Evolutionary conservation across 2,113 vertebrate genomes (phyloP).

Genomic region (Sturnira hondurensis): DNA sequence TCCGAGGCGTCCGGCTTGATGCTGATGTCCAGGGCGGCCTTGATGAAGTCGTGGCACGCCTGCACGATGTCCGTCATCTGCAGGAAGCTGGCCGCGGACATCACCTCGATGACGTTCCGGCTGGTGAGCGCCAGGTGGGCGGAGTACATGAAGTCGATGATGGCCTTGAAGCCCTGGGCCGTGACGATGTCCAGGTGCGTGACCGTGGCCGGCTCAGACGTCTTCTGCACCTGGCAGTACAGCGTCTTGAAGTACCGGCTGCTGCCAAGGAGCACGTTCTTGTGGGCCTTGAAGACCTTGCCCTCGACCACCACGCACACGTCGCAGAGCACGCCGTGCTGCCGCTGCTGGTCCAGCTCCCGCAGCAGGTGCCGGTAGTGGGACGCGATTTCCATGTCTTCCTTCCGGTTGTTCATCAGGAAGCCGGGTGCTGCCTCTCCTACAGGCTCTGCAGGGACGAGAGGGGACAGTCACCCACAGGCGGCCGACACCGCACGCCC

Average conservation of each 20-base stretch:
- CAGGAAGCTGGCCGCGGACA: conserved; percentile 98
- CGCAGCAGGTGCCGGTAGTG: conserved; percentile 97
- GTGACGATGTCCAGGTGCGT: conserved; percentile 98
- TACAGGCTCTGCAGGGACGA: conserved; percentile 82
- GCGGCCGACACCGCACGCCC: accelerated
- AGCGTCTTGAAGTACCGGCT: conserved; percentile 99
- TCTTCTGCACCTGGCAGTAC: conserved; percentile 98
- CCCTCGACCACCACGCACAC: conserved; percentile 96
- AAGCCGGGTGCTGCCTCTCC: conserved; percentile 83
- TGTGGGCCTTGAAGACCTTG: conserved; percentile 98
- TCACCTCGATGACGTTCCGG: conserved; percentile 98
- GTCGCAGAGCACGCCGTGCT: conserved; percentile 97
- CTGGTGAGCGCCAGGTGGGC: conserved; percentile 97
- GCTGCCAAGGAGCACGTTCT: conserved; percentile 96
- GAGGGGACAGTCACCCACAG: background rate
- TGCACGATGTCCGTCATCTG: conserved; percentile 99
- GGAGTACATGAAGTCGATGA: conserved; percentile 99
- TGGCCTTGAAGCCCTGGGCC: conserved; percentile 96
- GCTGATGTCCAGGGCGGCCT: conserved; percentile 97
- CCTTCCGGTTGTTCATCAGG: conserved; percentile 97
- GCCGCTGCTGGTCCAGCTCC: conserved; percentile 96
- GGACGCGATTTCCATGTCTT: conserved; percentile 99
- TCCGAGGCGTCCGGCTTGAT: conserved; percentile 95
- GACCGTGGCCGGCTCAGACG: conserved; percentile 93
- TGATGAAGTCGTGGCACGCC: conserved; percentile 97